Base-by-base conservation (phyloP, 2,888 invertebrate species). In the Melieria omissa region DNA sequence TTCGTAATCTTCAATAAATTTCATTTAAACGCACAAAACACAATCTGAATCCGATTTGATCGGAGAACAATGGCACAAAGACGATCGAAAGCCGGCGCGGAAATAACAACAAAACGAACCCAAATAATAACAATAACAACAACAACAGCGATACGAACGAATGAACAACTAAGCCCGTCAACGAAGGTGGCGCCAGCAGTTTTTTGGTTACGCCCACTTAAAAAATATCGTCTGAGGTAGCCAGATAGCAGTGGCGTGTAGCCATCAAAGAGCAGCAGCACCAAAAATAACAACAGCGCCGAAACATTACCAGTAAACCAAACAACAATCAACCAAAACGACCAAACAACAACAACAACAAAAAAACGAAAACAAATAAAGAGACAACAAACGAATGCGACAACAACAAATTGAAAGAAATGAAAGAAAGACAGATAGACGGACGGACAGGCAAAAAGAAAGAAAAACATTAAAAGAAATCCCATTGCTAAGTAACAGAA, bases 201-300 rank as follows among this genome's bases (percentile, higher is more conserved):
- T 77, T 77, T 83, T 81, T 77, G 81, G 85, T 81, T 80, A 84
- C 83, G 83, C 85, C 83, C 80, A 82, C 83, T 83, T 79, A 65
- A 49, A 57, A 46, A 63, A 49, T 72, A 66, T 55, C 52, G 61
- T 60, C 62, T 42, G 54, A 44, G 67, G 16, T 60, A 14, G 67
- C 14, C 61, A 69, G 29, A 29, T 29, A 67, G 42, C 60, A 52
- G 14, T 12, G n/a, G 8, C 47, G 47, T 4, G n/a, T 55, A 55
- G 8, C 55, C 29, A 29, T 29, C 29, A 29, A 29, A 29, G 29
- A 9, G 49, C 44, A 52, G 16, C 49, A 7, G 41, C 60, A 5
- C 5, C 42, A 66, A 58, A 42, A 58, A 58, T 47, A 46, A 57
- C 66, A 54, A n/a, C 44, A 58, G 42, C 41, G 3, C 8, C 6